Evolutionary conservation across 2,797 vertebrate genomes (phyloP), one percentile per base, ranked within the genome.

Genomic region (Enteromius argenteus): DNA sequence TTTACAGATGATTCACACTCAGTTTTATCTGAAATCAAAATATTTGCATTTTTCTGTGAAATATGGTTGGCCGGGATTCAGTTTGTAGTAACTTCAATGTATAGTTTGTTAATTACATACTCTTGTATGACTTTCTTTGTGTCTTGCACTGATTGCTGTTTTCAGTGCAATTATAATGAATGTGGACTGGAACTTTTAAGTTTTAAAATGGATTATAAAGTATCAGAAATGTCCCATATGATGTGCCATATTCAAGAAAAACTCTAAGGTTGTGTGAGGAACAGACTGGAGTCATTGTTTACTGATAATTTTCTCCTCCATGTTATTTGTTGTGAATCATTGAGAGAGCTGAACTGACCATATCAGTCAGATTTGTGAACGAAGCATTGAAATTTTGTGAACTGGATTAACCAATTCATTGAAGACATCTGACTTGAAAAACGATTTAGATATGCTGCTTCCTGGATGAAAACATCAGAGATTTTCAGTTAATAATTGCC

Each of bases 401-500:
- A 74, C 11, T 37, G 27, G 27, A 49, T 66, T 19, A 79, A 49
- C 15, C 23, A 66, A 14, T 79, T 79, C 1, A 46, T 66, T 66
- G 3, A 64, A 79, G 15, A 32, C 1, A 17, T 64, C 62, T 32
- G 62, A 64, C 30, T 32, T 32, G 27, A 17, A 79, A 66, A 49
- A 66, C 3, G 2, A 49, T 79, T 66, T 35, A 79, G 75, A 42
- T 8, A 46, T 11, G 23, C 23, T 62, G 21, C 60, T 35, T 66
- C 19, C 32, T n/a, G 9, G 32, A 74, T n/a, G 17, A 32, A 51
- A 21, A 73, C 27, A 2, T 35, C 6, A 21, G 53, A 56, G 27
- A 79, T 66, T 64, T 30, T 46, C 27, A 66, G 42, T 66, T 30
- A 67, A 44, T 78, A 64, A 49, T 35, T 51, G 23, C 10, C 23